Conservation (phyloP, 2,888 invertebrate species). For the Melanostoma scalare region DNA sequence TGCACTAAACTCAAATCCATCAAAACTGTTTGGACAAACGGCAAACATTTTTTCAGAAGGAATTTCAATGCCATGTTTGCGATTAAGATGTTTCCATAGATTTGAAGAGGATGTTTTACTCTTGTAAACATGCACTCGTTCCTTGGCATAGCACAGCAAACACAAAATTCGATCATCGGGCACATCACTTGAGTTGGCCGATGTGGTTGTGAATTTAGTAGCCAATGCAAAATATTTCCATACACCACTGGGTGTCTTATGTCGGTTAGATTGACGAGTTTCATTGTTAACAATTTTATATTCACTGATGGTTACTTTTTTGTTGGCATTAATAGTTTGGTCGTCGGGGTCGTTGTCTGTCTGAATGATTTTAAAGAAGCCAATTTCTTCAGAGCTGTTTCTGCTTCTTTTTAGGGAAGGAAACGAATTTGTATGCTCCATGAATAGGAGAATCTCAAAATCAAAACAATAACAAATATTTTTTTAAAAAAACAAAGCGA, state of each 20-base stretch:
- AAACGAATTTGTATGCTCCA: constrained; percentile 25
- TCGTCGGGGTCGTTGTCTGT: constrained; percentile 16
- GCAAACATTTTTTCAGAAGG: constrained; percentile 61
- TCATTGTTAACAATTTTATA: constrained; percentile 61
- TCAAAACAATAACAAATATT: constrained; percentile 44
- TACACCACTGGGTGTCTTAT: constrained; percentile 63
- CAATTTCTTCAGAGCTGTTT: constrained; percentile 32
- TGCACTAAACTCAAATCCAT: constrained; percentile 29
- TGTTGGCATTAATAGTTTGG: neutral
- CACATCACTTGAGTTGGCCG: constrained; percentile 13
- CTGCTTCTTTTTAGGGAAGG: constrained; percentile 4
- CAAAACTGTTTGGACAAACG: constrained; percentile 24
- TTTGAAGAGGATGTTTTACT: constrained; percentile 71
- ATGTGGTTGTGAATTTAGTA: constrained; percentile 24
- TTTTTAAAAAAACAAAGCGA: constrained; percentile 55
- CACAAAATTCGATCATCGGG: constrained; percentile 66
- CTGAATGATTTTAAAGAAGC: constrained; percentile 60
- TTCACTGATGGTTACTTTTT: constrained; percentile 40
- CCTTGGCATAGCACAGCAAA: constrained; percentile 64
- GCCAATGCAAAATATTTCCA: constrained; percentile 69
- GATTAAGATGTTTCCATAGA: constrained; percentile 70
- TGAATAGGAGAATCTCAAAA: neutral
- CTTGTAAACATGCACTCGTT: constrained; percentile 68
- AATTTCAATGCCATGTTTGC: constrained; percentile 67
- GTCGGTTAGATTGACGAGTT: constrained; percentile 56